Conservation (phyloP, 2,113 vertebrate genomes). For the Clupea harengus region DNA sequence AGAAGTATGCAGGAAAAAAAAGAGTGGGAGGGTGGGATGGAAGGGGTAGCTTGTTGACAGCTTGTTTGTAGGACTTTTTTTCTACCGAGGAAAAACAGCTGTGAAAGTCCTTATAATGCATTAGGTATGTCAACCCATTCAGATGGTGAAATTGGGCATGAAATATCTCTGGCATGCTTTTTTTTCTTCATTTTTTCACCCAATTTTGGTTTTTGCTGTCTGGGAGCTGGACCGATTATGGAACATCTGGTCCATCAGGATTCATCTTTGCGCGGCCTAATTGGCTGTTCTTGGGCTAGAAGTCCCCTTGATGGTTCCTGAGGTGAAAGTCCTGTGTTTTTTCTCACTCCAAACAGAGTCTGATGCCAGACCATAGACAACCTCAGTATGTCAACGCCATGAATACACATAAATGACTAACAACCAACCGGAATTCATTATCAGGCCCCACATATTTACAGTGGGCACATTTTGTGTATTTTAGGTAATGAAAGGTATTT, state of each 20-base stretch:
- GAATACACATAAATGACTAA: background rate
- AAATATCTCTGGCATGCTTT: constrained; percentile 49
- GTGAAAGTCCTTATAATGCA: constrained; percentile 49
- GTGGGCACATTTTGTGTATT: background rate
- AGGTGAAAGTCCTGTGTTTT: background rate
- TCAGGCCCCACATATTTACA: too few species aligned
- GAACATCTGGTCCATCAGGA: constrained; percentile 51
- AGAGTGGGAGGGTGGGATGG: constrained; percentile 2
- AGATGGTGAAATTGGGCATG: constrained; percentile 55
- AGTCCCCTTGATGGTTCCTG: background rate
- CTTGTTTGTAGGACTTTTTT: constrained; percentile 16
- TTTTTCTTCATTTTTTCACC: background rate
- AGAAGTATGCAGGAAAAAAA: constrained; percentile 29
- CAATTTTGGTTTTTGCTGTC: constrained; percentile 28
- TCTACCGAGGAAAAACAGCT: constrained; percentile 48
- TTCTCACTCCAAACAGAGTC: background rate
- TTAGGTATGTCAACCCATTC: constrained; percentile 52
- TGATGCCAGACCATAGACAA: background rate
- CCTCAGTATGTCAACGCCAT: background rate
- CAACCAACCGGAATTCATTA: too few species aligned
- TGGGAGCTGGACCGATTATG: constrained; percentile 42
- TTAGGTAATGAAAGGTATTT: background rate
- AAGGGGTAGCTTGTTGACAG: constrained; percentile 37
- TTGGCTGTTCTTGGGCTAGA: background rate
- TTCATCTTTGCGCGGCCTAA: constrained; percentile 32